Percentiles rank a stretch among this genome's conserved stretches.
Conservation (phyloP, 2,113 vertebrate species). For the Callionymus lyra region DNA sequence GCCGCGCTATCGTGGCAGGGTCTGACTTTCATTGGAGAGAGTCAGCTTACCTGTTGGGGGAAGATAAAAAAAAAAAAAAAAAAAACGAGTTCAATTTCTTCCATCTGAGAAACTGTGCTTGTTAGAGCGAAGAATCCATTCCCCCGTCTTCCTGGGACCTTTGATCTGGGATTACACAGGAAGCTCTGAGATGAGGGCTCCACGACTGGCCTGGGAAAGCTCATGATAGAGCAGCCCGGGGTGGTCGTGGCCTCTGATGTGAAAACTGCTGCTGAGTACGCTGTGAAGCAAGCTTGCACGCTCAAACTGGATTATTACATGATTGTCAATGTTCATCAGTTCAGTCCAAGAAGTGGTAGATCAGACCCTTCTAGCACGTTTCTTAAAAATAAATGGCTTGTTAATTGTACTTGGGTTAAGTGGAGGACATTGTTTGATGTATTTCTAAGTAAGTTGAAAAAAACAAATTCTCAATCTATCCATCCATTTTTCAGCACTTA, state of each 20-base stretch:
- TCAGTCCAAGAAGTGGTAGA: slow-evolving; percentile 11
- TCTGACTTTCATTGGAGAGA: slow-evolving; percentile 38
- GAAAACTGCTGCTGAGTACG: slow-evolving; percentile 39
- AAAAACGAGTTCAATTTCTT: slow-evolving; percentile 56
- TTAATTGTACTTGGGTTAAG: slow-evolving; percentile 17
- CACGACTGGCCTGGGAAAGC: slow-evolving; percentile 41
- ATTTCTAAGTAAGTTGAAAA: not conserved
- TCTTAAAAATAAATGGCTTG: slow-evolving; percentile 7
- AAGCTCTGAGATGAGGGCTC: slow-evolving; percentile 46
- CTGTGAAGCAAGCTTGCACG: slow-evolving; percentile 27
- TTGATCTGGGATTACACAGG: slow-evolving; percentile 67
- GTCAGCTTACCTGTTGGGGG: slow-evolving; percentile 52
- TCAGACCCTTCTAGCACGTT: slow-evolving; percentile 12
- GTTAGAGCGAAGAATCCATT: slow-evolving; percentile 61
- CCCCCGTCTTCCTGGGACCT: slow-evolving; percentile 49
- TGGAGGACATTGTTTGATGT: not conserved
- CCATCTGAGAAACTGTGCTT: slow-evolving; percentile 55
- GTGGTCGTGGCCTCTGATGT: slow-evolving; percentile 51
- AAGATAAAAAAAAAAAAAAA: slow-evolving; percentile 63
- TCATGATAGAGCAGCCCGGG: slow-evolving; percentile 45
- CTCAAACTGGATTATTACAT: slow-evolving; percentile 50
- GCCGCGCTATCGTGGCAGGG: slow-evolving; percentile 28
- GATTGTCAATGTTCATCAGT: slow-evolving; percentile 49
- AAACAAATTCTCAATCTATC: no score
- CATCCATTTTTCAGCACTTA: no score